Conservation (phyloP, 2,888 invertebrate genomes). For the Drosophila heteroneura region DNA sequence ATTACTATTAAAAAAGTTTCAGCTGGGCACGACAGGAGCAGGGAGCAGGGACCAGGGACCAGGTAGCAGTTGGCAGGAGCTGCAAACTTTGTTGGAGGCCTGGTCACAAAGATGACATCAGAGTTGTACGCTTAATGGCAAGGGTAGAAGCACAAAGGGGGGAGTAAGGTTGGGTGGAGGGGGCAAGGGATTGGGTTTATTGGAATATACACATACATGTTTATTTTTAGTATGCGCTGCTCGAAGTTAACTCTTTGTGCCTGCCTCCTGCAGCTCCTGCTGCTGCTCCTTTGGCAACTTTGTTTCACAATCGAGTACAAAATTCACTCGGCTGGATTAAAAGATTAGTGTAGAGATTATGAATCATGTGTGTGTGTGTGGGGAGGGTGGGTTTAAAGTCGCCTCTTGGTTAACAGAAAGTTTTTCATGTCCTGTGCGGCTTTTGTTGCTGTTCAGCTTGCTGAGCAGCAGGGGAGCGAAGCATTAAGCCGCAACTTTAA, state of each 20-base stretch:
- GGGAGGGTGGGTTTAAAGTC: not conserved
- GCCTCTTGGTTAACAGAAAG: constrained; percentile 48
- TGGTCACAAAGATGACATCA: constrained; percentile 80
- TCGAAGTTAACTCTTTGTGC: constrained; percentile 56
- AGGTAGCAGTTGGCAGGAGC: not conserved
- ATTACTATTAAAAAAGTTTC: constrained; percentile 80
- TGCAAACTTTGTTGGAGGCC: constrained; percentile 64
- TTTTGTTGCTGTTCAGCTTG: constrained; percentile 46
- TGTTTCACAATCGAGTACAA: constrained; percentile 83
- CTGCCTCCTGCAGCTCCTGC: constrained; percentile 14
- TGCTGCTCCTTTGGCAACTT: constrained; percentile 69
- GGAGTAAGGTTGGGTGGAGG: not conserved
- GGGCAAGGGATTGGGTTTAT: constrained; percentile 18
- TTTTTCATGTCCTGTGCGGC: constrained; percentile 55
- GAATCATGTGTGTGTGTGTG: constrained; percentile 62
- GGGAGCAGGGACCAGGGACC: not conserved
- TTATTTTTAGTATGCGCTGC: constrained; percentile 32
- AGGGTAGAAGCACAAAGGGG: not conserved
- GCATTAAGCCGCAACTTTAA: constrained; percentile 36
- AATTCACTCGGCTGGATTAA: constrained; percentile 85
- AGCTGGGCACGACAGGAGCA: constrained; percentile 30
- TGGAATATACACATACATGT: constrained; percentile 42
- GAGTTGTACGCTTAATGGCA: constrained; percentile 75
- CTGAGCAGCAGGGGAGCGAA: not conserved
- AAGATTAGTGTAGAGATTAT: constrained; percentile 84